Percentiles rank a stretch among this genome's conserved stretches.
These are phyloP conservation scores for Cynopterus brachyotis DNA, from an alignment of 2,113 vertebrate genomes.

Conservation along the genomic window DNA sequence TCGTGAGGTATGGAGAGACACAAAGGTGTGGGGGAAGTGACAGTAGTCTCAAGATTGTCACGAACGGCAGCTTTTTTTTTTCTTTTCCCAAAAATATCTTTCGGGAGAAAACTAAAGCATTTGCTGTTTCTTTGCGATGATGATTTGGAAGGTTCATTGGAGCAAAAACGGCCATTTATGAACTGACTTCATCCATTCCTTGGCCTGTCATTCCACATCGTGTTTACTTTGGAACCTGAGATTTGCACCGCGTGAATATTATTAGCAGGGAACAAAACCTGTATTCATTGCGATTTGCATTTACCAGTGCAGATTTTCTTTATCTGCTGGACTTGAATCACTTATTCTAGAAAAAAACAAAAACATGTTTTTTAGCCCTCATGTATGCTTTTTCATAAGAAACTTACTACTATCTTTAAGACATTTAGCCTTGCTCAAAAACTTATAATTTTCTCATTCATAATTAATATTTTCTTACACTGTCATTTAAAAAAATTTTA, in stretches of 20 bases:
- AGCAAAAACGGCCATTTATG: constrained; percentile 27
- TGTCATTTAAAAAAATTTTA: background rate
- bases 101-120: background rate
- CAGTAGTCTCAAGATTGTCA: background rate
- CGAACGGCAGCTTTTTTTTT: background rate
- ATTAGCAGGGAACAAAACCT: background rate
- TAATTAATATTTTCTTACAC: background rate
- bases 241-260: background rate
- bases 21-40: background rate
- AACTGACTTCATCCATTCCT: background rate
- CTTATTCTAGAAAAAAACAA: background rate
- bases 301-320: background rate
- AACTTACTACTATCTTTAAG: background rate
- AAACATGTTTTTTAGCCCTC: background rate
- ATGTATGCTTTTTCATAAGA: background rate
- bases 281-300: background rate
- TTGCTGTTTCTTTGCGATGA: background rate
- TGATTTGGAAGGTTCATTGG: background rate
- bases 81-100: background rate
- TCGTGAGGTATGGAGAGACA: background rate
- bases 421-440: background rate
- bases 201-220: background rate
- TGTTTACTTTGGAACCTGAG: constrained; percentile 12
- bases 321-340: background rate
- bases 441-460: background rate